Evolutionary conservation across 2,797 vertebrate genomes (phyloP).

Genomic region (Sus cebifrons): DNA sequence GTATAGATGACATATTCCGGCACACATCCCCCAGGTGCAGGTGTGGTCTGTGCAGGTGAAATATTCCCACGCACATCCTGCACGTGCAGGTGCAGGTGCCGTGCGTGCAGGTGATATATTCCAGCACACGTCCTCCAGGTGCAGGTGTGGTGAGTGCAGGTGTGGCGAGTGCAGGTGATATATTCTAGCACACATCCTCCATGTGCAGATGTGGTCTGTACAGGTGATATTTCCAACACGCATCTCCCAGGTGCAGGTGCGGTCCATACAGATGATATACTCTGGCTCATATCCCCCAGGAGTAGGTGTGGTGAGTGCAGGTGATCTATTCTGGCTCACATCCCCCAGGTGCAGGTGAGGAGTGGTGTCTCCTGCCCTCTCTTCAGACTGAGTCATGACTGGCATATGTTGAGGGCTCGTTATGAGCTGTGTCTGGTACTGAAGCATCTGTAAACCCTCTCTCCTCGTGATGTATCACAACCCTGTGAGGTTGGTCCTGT

Average conservation of each 20-base stretch:
- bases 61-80: too few relatives aligned
- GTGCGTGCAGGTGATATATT: too few relatives aligned
- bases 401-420: not conserved
- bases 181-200: too few relatives aligned
- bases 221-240: too few relatives aligned
- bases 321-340: not conserved
- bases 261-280: not conserved
- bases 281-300: not conserved
- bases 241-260: too few relatives aligned
- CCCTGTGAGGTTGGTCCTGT: not conserved
- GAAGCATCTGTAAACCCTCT: not conserved
- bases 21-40: too few relatives aligned
- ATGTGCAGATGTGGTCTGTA: too few relatives aligned
- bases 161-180: too few relatives aligned
- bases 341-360: not conserved
- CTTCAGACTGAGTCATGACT: not conserved
- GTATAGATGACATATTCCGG: not conserved
- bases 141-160: too few relatives aligned
- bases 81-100: too few relatives aligned
- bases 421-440: not conserved
- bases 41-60: too few relatives aligned
- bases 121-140: too few relatives aligned
- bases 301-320: not conserved
- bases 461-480: not conserved
- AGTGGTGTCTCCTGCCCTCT: not conserved